A percentile compares a stretch with the other conserved stretches of the same genome.
Conservation (phyloP, 2,113 vertebrate species). For the Scopus umbretta region DNA sequence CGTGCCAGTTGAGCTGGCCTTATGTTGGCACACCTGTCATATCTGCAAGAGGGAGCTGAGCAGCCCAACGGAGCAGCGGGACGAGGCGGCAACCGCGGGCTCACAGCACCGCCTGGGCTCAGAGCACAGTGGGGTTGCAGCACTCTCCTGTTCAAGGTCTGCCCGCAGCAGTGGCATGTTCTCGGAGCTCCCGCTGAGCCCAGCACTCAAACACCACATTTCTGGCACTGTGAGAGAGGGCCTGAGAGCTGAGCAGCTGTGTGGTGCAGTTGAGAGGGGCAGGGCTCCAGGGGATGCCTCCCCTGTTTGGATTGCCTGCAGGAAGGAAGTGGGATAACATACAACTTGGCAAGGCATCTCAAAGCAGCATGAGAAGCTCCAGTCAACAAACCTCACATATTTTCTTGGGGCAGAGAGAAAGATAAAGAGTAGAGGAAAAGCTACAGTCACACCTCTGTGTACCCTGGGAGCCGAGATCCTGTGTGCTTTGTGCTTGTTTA, state of each 20-base stretch:
- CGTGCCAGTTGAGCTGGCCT: background rate
- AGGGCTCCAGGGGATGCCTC: slow-evolving; percentile 6
- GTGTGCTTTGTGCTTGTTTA: background rate
- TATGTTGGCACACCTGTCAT: background rate
- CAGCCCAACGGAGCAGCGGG: accelerated
- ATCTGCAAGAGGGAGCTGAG: accelerated
- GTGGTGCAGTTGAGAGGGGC: background rate
- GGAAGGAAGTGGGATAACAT: slow-evolving; percentile 15
- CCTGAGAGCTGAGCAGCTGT: background rate
- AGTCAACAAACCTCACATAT: background rate
- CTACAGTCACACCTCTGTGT: slow-evolving; percentile 15
- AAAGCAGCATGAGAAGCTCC: background rate
- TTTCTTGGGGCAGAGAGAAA: background rate
- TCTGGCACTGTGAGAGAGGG: background rate
- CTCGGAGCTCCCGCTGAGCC: background rate
- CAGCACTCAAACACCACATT: background rate
- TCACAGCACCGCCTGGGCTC: background rate
- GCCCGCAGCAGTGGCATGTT: background rate
- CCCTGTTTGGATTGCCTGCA: background rate
- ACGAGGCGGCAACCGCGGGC: accelerated
- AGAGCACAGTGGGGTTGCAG: background rate
- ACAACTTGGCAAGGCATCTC: background rate
- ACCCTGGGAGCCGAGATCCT: background rate
- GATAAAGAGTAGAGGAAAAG: background rate
- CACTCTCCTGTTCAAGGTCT: background rate